Evolutionary conservation across 2,797 vertebrate species (phyloP).

Genomic region (Salarias fasciatus): DNA sequence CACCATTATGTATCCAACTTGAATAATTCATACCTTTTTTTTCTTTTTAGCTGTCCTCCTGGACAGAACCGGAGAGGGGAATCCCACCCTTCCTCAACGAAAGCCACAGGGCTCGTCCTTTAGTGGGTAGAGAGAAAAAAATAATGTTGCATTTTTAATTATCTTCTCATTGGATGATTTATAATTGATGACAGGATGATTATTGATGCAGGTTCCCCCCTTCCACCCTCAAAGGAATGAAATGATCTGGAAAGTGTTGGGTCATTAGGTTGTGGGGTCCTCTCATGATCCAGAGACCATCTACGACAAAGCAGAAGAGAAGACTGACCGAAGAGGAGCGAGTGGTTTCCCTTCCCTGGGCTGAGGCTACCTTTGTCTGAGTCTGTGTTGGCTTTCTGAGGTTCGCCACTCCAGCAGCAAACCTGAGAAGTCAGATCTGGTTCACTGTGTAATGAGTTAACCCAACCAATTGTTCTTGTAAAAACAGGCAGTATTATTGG

Average conservation of each 20-base stretch:
- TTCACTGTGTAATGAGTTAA: constrained; percentile 31
- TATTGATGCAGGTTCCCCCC: constrained; percentile 52
- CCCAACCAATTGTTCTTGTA: constrained; percentile 19
- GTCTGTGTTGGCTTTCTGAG: constrained; percentile 28
- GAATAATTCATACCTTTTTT: constrained; percentile 79
- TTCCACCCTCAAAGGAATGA: constrained; percentile 56
- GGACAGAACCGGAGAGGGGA: constrained; percentile 77
- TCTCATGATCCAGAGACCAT: constrained; percentile 40
- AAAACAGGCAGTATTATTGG: constrained; percentile 2
- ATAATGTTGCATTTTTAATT: constrained; percentile 79
- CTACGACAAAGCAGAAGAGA: constrained; percentile 64
- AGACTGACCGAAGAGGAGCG: constrained; percentile 47
- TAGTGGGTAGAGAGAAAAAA: constrained; percentile 58
- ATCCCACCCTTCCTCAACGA: constrained; percentile 69
- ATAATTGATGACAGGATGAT: constrained; percentile 78
- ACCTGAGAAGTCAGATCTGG: constrained; percentile 48
- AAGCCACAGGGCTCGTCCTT: constrained; percentile 57
- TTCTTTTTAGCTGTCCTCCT: constrained; percentile 54
- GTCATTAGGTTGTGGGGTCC: constrained; percentile 65
- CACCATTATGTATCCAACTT: constrained; percentile 76
- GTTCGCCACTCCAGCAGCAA: constrained; percentile 32
- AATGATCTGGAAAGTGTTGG: constrained; percentile 71
- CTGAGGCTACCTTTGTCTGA: constrained; percentile 46
- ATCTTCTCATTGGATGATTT: constrained; percentile 61
- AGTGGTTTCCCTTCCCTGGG: constrained; percentile 36